A percentile compares a stretch with the other conserved stretches of the same genome.
phyloP scores from a whole-genome alignment of 2,888 invertebrate species.

The Synergus itoensis region DNA sequence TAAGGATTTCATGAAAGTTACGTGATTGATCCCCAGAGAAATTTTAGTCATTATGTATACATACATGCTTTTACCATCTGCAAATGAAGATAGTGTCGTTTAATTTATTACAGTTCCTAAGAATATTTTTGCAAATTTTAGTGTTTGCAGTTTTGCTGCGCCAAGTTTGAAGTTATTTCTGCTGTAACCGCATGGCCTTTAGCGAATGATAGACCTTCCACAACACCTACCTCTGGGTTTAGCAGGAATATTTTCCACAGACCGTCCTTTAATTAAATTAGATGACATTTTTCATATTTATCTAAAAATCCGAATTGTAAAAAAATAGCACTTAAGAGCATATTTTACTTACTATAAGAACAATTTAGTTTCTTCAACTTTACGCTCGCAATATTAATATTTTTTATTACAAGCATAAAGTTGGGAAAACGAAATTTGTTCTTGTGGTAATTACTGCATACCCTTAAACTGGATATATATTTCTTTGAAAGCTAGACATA shows the following conservation, averaged over 20 bases:
- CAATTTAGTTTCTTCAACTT: too few relatives aligned
- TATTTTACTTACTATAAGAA: too few relatives aligned
- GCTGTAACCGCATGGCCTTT: background rate
- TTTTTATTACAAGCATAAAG: too few relatives aligned
- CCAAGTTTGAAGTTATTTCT: slow-evolving; percentile 2
- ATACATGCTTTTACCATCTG: background rate
- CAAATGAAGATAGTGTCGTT: background rate
- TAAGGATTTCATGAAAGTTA: too few relatives aligned
- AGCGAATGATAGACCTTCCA: background rate
- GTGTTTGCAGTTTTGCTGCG: background rate
- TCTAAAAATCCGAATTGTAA: too few relatives aligned
- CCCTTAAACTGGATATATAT: too few relatives aligned
- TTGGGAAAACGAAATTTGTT: too few relatives aligned
- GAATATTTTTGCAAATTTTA: background rate
- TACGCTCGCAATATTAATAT: too few relatives aligned
- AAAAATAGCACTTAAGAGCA: background rate
- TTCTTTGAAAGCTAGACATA: too few relatives aligned
- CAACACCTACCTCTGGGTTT: slow-evolving; percentile 21
- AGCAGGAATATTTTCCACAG: slow-evolving; percentile 18
- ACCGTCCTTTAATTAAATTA: background rate
- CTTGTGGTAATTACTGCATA: too few relatives aligned
- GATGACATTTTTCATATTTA: too few relatives aligned
- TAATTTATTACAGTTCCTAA: slow-evolving; percentile 1
- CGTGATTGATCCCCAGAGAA: background rate
- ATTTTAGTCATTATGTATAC: background rate